These are phyloP conservation scores for Diplodus sargus DNA, from an alignment of 2,797 vertebrate species.

Conservation along the genomic window DNA sequence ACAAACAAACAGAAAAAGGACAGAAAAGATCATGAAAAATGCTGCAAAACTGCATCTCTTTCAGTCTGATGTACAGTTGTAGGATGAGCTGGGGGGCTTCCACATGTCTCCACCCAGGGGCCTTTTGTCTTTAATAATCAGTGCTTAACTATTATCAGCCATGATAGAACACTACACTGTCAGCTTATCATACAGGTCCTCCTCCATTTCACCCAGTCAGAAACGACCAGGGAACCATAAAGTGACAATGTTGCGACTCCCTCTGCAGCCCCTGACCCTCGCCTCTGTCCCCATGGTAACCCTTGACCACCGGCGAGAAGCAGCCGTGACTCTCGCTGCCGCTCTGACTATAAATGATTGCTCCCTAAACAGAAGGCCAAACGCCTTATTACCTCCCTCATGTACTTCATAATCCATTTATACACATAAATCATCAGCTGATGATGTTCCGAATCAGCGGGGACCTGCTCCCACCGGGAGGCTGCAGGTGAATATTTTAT, in stretches of 20 bases:
- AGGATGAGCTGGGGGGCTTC: neutral
- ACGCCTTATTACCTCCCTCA: slow-evolving; percentile 56
- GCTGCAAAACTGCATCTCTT: neutral
- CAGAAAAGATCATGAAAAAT: neutral
- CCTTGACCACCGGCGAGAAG: slow-evolving; percentile 38
- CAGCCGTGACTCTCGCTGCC: neutral
- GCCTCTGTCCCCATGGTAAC: slow-evolving; percentile 59
- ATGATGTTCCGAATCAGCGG: slow-evolving; percentile 45
- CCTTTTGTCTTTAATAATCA: neutral
- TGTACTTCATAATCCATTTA: slow-evolving; percentile 61
- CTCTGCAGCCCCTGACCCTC: slow-evolving; percentile 22
- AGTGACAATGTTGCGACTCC: slow-evolving; percentile 1
- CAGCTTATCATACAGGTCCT: slow-evolving; percentile 7
- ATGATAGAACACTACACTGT: slow-evolving; percentile 3
- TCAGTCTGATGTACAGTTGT: neutral
- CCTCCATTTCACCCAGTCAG: slow-evolving; percentile 41
- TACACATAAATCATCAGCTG: slow-evolving; percentile 59
- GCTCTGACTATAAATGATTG: slow-evolving; percentile 36
- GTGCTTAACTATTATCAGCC: neutral
- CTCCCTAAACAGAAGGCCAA: slow-evolving; percentile 46
- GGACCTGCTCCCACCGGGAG: slow-evolving; percentile 21
- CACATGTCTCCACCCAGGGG: too few species aligned
- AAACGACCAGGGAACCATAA: slow-evolving; percentile 27
- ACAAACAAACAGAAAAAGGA: neutral
- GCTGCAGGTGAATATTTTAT: slow-evolving; percentile 66